A percentile compares a stretch with the other conserved stretches of the same genome.
These are phyloP conservation scores for Mercenaria mercenaria DNA, from an alignment of 1,140 invertebrate genomes.

Conservation along the genomic window DNA sequence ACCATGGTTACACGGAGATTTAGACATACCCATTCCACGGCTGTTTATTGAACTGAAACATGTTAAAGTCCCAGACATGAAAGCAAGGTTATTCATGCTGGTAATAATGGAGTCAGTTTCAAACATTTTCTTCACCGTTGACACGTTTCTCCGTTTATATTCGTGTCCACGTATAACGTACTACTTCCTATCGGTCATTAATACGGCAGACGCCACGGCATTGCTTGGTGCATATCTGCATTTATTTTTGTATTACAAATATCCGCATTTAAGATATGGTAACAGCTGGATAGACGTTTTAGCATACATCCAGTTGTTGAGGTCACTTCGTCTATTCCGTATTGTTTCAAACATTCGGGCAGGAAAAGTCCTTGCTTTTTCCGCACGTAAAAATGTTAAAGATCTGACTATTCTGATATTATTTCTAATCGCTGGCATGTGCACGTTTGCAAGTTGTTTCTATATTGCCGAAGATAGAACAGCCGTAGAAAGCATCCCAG, in stretches of 20 bases:
- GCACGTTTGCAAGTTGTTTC: slow-evolving; percentile 48
- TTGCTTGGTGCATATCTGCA: slow-evolving; percentile 15
- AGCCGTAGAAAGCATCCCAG: slow-evolving; percentile 40
- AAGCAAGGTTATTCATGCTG: background rate
- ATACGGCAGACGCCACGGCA: slow-evolving; percentile 47
- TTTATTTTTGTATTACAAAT: background rate
- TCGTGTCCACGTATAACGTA: slow-evolving; percentile 27
- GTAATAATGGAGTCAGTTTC: background rate
- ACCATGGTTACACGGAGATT: background rate
- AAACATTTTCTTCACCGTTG: slow-evolving; percentile 32
- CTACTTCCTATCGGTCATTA: slow-evolving; percentile 58
- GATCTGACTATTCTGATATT: slow-evolving; percentile 45
- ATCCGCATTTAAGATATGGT: background rate
- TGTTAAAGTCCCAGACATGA: slow-evolving; percentile 54
- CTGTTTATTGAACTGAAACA: background rate
- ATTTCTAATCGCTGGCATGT: slow-evolving; percentile 33
- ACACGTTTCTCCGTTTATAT: slow-evolving; percentile 33
- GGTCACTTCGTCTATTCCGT: slow-evolving; percentile 51
- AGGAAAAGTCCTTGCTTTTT: slow-evolving; percentile 43
- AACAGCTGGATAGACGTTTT: slow-evolving; percentile 32
- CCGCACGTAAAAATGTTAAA: background rate
- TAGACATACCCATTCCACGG: background rate
- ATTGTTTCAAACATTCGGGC: slow-evolving; percentile 38
- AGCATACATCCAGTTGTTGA: slow-evolving; percentile 35
- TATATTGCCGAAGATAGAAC: slow-evolving; percentile 35